Evolutionary conservation across 2,113 vertebrate species (phyloP).

Genomic region (Illadopsis cleaveri): DNA sequence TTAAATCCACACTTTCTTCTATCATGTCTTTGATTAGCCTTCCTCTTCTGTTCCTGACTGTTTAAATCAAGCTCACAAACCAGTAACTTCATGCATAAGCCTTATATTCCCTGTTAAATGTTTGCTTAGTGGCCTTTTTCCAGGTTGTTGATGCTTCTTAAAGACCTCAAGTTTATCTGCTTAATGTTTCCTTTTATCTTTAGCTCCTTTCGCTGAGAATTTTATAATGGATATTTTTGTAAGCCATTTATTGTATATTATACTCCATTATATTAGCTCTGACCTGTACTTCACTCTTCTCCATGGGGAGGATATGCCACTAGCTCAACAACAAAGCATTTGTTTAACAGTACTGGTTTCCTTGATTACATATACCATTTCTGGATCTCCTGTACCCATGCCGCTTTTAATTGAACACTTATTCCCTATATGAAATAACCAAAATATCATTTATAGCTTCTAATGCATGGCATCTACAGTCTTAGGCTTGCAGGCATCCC

Average conservation of each 20-base stretch:
- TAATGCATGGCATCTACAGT: not conserved
- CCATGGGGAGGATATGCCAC: not conserved
- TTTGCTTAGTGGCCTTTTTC: slow-evolving; percentile 8
- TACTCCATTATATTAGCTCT: not conserved
- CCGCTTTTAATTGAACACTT: not conserved
- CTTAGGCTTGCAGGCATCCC: not conserved
- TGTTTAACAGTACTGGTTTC: not conserved
- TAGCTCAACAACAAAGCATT: not conserved
- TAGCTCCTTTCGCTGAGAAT: not conserved
- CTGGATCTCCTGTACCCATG: not conserved
- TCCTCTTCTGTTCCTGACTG: not conserved
- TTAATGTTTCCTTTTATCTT: not conserved
- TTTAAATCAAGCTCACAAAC: slow-evolving; percentile 30
- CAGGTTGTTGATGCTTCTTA: not conserved
- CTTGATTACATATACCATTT: not conserved
- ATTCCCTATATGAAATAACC: not conserved
- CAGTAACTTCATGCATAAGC: slow-evolving; percentile 12
- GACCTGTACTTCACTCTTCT: not conserved
- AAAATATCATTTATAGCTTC: not conserved
- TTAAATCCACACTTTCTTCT: slow-evolving; percentile 37
- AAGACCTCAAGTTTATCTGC: not conserved
- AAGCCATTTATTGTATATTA: not conserved
- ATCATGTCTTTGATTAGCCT: not conserved
- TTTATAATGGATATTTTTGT: not conserved
- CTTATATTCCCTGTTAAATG: slow-evolving; percentile 10